Percentiles rank a stretch among this genome's conserved stretches.
Evolutionary conservation across 2,888 invertebrate genomes (phyloP).

Genomic region (Gasteruption jaculator): DNA sequence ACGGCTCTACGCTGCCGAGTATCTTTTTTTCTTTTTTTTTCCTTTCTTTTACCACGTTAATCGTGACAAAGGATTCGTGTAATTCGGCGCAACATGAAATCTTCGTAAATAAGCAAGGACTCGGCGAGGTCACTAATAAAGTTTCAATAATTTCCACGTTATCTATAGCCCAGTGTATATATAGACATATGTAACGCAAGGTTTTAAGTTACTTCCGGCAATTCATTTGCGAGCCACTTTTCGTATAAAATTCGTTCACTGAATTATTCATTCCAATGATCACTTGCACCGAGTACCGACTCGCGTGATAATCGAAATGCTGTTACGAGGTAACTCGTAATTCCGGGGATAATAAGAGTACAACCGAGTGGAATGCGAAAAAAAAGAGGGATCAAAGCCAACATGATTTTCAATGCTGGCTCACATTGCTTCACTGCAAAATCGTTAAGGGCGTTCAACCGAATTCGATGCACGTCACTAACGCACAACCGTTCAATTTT

Average conservation of each 20-base stretch:
- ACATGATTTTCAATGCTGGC: conserved; percentile 57
- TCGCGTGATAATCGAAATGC: conserved; percentile 11
- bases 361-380: conserved; percentile 16
- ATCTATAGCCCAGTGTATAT: conserved; percentile 33
- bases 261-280: too few species aligned
- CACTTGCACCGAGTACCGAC: too few species aligned
- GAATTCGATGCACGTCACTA: conserved; percentile 33
- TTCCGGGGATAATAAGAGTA: conserved; percentile 21
- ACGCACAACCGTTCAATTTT: conserved; percentile 23
- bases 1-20: too few species aligned
- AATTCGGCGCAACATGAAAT: background rate
- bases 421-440: conserved; percentile 64
- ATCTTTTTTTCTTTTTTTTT: too few species aligned
- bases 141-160: conserved; percentile 34
- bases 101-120: background rate
- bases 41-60: too few species aligned
- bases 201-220: conserved; percentile 53
- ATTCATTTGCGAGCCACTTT: conserved; percentile 36
- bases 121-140: conserved; percentile 19
- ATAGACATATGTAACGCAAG: conserved; percentile 27
- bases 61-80: too few species aligned
- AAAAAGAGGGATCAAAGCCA: conserved; percentile 29
- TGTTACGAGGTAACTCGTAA: conserved; percentile 15
- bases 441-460: conserved; percentile 57
- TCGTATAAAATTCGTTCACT: conserved; percentile 34